These are phyloP conservation scores for Nomada lathburiana DNA, from an alignment of 2,888 invertebrate species.

Conservation along the genomic window DNA sequence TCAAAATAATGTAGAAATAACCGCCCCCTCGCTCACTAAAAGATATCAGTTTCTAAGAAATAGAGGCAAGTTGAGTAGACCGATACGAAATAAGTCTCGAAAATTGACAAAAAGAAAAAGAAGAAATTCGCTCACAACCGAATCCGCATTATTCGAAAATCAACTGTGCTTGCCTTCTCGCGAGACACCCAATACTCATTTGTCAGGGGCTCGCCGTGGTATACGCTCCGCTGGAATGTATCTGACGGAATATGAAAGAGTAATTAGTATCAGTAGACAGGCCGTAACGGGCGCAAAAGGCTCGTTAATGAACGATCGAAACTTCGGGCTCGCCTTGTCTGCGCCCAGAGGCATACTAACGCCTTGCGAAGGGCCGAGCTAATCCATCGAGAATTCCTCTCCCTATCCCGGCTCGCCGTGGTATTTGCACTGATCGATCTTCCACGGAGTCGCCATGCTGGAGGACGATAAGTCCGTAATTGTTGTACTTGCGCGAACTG, in stretches of 20 bases:
- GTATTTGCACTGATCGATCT: conserved; percentile 72
- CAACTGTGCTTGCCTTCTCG: too few relatives aligned
- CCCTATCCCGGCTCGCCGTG: conserved; percentile 39
- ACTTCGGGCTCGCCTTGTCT: conserved; percentile 67
- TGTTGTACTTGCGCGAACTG: conserved; percentile 75
- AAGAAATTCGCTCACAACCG: too few relatives aligned
- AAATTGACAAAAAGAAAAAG: too few relatives aligned
- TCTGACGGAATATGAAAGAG: conserved; percentile 71
- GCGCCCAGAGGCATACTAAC: conserved; percentile 46
- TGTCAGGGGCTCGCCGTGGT: conserved; percentile 14
- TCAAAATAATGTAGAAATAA: too few relatives aligned
- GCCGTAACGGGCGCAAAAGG: conserved; percentile 58
- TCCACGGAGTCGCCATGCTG: conserved; percentile 52
- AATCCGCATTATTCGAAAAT: too few relatives aligned
- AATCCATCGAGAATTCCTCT: conserved; percentile 62
- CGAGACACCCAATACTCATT: neutral
- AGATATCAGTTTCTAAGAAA: too few relatives aligned
- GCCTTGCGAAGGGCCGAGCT: conserved; percentile 54
- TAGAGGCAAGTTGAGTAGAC: too few relatives aligned
- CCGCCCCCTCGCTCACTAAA: too few relatives aligned
- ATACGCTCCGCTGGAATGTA: conserved; percentile 40
- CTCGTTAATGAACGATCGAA: conserved; percentile 73
- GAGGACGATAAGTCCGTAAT: conserved; percentile 75
- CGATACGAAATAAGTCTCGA: too few relatives aligned
- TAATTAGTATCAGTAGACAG: conserved; percentile 68